Evolutionary conservation across 2,888 invertebrate species (phyloP).

Genomic region (Dugesia japonica): DNA sequence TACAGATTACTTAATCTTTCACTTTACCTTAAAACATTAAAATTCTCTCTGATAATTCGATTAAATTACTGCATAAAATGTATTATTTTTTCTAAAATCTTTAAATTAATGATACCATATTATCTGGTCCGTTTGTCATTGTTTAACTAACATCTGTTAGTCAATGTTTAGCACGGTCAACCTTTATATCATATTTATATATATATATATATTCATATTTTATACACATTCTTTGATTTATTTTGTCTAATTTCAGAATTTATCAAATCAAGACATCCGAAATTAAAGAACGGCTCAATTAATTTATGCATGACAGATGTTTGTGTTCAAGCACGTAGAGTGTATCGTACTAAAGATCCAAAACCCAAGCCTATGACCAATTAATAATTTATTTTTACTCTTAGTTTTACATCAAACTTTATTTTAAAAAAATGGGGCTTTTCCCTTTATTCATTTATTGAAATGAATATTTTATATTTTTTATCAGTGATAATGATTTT

Average conservation of each 20-base stretch:
- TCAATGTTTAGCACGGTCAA: too few species aligned
- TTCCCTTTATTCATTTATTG: constrained; percentile 1
- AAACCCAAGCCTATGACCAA: neutral
- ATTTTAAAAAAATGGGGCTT: constrained; percentile 7
- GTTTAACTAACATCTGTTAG: too few species aligned
- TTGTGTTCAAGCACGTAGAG: constrained; percentile 35
- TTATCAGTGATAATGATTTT: neutral
- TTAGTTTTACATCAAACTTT: neutral
- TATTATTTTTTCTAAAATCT: too few species aligned
- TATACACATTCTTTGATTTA: too few species aligned
- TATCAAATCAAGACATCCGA: constrained; percentile 30
- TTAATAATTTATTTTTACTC: neutral
- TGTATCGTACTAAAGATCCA: constrained; percentile 8
- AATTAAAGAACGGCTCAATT: constrained; percentile 32
- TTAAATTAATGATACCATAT: too few species aligned
- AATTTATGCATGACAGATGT: constrained; percentile 35
- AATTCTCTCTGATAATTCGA: too few species aligned
- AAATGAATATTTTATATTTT: constrained; percentile 2
- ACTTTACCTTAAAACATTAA: too few species aligned
- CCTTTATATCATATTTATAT: too few species aligned
- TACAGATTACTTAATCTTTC: too few species aligned
- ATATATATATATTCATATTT: too few species aligned
- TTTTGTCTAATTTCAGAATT: constrained; percentile 25
- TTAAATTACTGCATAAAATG: too few species aligned
- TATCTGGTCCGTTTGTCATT: too few species aligned